These are phyloP conservation scores for Dissostichus mawsoni DNA, from an alignment of 2,113 vertebrate genomes.

Conservation along the genomic window DNA sequence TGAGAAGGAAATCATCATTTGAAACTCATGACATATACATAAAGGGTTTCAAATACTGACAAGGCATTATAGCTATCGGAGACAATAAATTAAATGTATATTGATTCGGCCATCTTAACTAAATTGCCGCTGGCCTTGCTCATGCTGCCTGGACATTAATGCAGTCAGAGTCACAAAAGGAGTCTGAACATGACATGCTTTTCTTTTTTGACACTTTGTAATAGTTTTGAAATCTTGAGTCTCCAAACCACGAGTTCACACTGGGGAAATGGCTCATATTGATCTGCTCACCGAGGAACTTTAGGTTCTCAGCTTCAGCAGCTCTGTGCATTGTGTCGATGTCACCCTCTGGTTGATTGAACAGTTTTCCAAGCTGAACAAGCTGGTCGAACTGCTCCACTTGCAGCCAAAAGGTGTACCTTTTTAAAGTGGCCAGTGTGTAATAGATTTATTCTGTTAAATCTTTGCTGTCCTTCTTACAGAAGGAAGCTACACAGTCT, in stretches of 20 bases:
- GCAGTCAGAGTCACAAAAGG: neutral
- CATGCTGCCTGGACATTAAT: neutral
- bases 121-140: neutral
- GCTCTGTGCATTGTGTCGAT: neutral
- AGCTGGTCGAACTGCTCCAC: neutral
- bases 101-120: conserved; percentile 1
- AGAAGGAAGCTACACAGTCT: neutral
- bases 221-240: neutral
- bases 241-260: neutral
- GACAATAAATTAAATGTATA: neutral
- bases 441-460: neutral
- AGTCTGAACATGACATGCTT: neutral
- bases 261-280: conserved; percentile 19
- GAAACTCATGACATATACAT: neutral
- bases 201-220: neutral
- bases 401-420: neutral
- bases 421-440: neutral
- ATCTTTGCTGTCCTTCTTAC: neutral
- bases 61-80: neutral
- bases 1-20: neutral
- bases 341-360: conserved; percentile 20
- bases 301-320: conserved; percentile 5
- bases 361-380: conserved; percentile 1
- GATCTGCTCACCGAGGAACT: conserved; percentile 18
- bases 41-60: neutral